Conservation (phyloP, 2,113 vertebrate species). For the Phalacrocorax carbo region DNA sequence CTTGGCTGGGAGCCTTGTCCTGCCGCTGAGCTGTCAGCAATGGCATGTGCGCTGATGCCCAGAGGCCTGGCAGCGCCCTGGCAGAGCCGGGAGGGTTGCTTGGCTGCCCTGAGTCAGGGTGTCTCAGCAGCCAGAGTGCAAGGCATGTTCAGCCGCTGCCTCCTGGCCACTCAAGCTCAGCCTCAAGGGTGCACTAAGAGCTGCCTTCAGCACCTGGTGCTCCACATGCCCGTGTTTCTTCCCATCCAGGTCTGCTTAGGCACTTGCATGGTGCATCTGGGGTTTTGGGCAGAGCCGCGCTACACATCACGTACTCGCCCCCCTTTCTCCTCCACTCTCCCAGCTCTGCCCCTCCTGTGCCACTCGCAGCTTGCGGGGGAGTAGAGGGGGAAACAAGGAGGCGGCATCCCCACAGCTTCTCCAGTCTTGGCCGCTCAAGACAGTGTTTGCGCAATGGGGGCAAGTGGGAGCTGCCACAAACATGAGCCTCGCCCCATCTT, state of each 20-base stretch:
- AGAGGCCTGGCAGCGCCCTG: not conserved
- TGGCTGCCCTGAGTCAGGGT: not conserved
- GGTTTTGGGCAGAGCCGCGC: not conserved
- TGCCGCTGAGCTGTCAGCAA: not conserved
- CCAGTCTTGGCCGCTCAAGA: rapidly evolving
- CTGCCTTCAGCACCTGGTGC: not conserved
- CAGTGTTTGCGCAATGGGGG: not conserved
- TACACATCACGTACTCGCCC: rapidly evolving
- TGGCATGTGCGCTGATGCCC: rapidly evolving
- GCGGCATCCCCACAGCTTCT: not conserved
- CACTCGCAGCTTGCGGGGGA: rapidly evolving
- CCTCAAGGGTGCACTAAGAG: not conserved
- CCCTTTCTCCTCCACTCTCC: not conserved
- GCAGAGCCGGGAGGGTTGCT: not conserved
- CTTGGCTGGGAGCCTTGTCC: not conserved
- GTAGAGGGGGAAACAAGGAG: not conserved
- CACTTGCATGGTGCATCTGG: not conserved
- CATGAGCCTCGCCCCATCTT: rapidly evolving
- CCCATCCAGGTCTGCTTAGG: not conserved
- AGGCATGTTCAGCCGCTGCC: not conserved
- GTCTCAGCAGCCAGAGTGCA: not conserved
- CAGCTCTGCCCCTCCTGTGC: not conserved
- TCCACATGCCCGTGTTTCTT: not conserved
- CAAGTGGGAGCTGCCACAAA: rapidly evolving
- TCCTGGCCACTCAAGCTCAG: not conserved